phyloP scores from a whole-genome alignment of 2,113 vertebrate genomes.

The Laticauda laticaudata region DNA sequence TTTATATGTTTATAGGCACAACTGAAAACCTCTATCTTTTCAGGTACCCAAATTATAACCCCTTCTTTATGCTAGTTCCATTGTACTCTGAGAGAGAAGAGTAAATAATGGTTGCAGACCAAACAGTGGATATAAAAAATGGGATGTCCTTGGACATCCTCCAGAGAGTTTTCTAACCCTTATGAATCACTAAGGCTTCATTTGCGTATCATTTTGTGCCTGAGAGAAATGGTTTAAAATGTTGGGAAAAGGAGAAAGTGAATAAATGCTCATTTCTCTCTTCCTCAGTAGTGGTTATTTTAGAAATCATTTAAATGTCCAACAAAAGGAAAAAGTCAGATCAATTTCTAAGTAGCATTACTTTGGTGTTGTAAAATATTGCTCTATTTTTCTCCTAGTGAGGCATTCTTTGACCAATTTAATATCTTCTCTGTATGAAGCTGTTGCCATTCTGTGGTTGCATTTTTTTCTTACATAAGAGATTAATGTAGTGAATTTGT shows the following conservation, averaged over 20 bases:
- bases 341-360: slow-evolving; percentile 32
- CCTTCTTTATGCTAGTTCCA: slow-evolving; percentile 14
- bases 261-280: slow-evolving; percentile 53
- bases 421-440: slow-evolving; percentile 49
- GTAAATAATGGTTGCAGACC: slow-evolving; percentile 36
- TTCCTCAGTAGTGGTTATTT: slow-evolving; percentile 48
- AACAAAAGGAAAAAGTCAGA: slow-evolving; percentile 44
- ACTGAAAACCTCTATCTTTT: slow-evolving; percentile 2
- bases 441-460: not conserved
- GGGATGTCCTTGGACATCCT: slow-evolving; percentile 33
- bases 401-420: slow-evolving; percentile 52
- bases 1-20: not conserved
- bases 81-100: not conserved
- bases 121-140: slow-evolving; percentile 37
- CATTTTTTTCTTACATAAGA: not conserved
- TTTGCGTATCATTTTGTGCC: slow-evolving; percentile 33
- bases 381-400: slow-evolving; percentile 38
- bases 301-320: slow-evolving; percentile 35
- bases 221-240: slow-evolving; percentile 33
- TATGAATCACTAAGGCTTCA: slow-evolving; percentile 33
- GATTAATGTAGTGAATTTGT: not conserved
- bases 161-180: slow-evolving; percentile 12
- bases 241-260: slow-evolving; percentile 7
- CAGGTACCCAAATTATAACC: slow-evolving; percentile 3
- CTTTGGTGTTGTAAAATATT: slow-evolving; percentile 48